phyloP scores from a whole-genome alignment of 53 echinoderm and acorn worm genomes.

The Pentamera pediparva region DNA sequence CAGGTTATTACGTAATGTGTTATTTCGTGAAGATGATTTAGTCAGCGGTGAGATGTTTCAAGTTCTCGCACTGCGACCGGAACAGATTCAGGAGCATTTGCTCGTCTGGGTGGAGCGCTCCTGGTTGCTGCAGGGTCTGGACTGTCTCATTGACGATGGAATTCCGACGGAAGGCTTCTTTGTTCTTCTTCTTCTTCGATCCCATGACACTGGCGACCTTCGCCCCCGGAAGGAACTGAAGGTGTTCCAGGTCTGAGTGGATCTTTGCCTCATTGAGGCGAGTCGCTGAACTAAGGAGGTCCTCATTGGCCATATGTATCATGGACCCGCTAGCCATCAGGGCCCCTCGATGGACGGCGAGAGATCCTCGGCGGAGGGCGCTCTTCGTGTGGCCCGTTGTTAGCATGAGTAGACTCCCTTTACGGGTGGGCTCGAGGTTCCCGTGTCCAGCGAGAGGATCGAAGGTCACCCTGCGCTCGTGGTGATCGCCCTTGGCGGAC shows the following conservation, averaged over 20 bases:
- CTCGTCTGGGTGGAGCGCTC: constrained; percentile 66
- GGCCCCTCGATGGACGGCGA: constrained; percentile 56
- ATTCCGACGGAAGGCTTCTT: constrained; percentile 75
- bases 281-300: constrained; percentile 57
- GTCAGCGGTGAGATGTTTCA: constrained; percentile 57
- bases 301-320: constrained; percentile 71
- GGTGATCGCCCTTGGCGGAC: constrained; percentile 26
- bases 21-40: not conserved
- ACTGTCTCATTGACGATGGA: constrained; percentile 76
- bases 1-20: too few species aligned
- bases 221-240: constrained; percentile 58
- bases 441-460: constrained; percentile 1
- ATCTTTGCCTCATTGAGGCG: constrained; percentile 45
- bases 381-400: constrained; percentile 26
- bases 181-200: constrained; percentile 49
- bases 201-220: constrained; percentile 65
- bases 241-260: constrained; percentile 56
- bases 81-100: constrained; percentile 57
- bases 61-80: constrained; percentile 68
- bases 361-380: constrained; percentile 65
- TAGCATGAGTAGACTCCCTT: constrained; percentile 64
- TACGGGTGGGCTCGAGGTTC: constrained; percentile 41
- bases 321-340: constrained; percentile 68
- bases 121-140: constrained; percentile 49
- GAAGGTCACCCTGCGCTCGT: not conserved